Base-by-base conservation (phyloP, 2,113 vertebrate species). In the Dascyllus trimaculatus region DNA sequence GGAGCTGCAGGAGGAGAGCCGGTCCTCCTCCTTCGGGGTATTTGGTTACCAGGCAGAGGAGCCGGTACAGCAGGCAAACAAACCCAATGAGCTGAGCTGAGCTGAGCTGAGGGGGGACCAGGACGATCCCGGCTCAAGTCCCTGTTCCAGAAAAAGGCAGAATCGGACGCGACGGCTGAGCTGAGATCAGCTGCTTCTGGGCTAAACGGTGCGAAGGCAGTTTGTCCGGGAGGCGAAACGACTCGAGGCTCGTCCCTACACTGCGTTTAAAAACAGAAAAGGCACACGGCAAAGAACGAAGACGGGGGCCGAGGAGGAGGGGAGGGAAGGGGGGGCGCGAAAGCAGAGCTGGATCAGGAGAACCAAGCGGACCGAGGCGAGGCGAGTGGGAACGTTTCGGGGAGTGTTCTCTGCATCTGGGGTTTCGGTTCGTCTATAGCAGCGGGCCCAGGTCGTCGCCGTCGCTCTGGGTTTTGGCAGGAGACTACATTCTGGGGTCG, bases 401-500 rank as follows among this genome's bases (percentile, higher is more conserved):
- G 74, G 75, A 71, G 87, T 60, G 79, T 58, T 60, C 40, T 71
- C 61, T 59, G 45, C 58, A 21, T 58, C 56, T 29, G 22, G 75
- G 82, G n/a, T 75, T 45, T 40, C 17, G 60, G 26, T 81, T 80
- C 21, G 70, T 87, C 71, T 72, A 71, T 85, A 93, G 92, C 91
- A 91, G 89, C 93, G 88, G 79, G 79, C 78, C 78, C 81, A 51
- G 72, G 77, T 57, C 77, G 0, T 58, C 84, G 4, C 54, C 63
- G 1, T 15, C 52, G 46, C 87, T 80, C 77, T 69, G 71, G 83
- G 77, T 72, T 79, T 86, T 84, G 78, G 84, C 75, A 85, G 84
- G 78, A 87, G 68, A 85, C 75, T 93, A 95, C 91, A 89, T 88
- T 94, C 94, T 79, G 90, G 90, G 82, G 88, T 92, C 91, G 40